Base-by-base conservation (phyloP, 2,797 vertebrate species). In the Coreius guichenoti region DNA sequence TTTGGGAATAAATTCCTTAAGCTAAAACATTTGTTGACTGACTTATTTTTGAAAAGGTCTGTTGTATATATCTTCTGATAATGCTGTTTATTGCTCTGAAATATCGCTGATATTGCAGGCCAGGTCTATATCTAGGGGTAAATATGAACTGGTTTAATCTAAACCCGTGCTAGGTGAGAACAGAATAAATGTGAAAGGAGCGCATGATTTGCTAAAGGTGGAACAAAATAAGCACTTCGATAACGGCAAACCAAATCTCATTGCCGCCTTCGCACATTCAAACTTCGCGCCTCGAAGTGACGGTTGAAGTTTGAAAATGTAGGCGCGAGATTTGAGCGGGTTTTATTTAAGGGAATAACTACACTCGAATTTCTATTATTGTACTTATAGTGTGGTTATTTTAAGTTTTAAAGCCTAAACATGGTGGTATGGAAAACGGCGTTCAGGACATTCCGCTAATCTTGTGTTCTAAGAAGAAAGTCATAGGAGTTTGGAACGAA, bases 391-490 rank as follows among this genome's bases (percentile, higher is more conserved):
- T 23, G 29, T 51, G 5, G 29, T 14, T 8, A 6, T 23, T 31
- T 3, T 21, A 51, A 1, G 6, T 17, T 26, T 58, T 14, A 56
- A 36, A 1, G 1, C 3, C 6, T 29, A 63, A 26, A 29, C 14
- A 8, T 1, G 26, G 21, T 11, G 7, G 14, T 19, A 1, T 51
- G 45, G 17, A 39, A 39, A 61, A 61, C 4, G 0, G 14, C 8
- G 0, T 17, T 77, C 33, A 26, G 23, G 23, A 43, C 0, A 0
- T 19, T 45, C 16, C 7, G n/a, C 36, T n/a, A 3, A 17, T 26
- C 4, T 2, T 1, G 3, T 1, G 1, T 33, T 9, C 0, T 8
- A 7, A 8, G 11, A 12, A 73, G 4, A 31, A 23, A 1, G 26
- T n/a, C 23, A 1, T 16, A 16, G 8, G 0, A 14, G 16, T 45